Conservation (phyloP, 2,888 invertebrate species). For the Aspidiotus destructor region DNA sequence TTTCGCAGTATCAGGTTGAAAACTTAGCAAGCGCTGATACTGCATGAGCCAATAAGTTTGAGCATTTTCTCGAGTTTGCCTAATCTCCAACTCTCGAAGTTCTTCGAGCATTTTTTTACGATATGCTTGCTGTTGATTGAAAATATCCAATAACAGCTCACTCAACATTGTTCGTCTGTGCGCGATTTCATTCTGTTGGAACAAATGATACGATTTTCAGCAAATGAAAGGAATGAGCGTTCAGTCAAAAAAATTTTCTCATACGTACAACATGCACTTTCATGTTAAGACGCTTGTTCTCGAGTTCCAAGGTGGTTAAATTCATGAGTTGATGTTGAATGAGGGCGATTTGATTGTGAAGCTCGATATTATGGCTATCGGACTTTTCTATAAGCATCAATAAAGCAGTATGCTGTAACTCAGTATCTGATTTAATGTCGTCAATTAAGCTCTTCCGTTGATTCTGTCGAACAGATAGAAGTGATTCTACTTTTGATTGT, state of each 20-base stretch:
- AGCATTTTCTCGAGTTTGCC: neutral
- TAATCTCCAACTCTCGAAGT: slow-evolving; percentile 58
- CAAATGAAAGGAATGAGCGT: slow-evolving; percentile 1
- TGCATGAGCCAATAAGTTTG: slow-evolving; percentile 60
- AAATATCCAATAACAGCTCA: slow-evolving; percentile 55
- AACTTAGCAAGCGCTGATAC: slow-evolving; percentile 71
- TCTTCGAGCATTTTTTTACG: slow-evolving; percentile 57
- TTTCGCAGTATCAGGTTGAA: slow-evolving; percentile 56
- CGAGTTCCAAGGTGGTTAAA: slow-evolving; percentile 62
- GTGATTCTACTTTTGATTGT: slow-evolving; percentile 9
- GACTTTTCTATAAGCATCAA: slow-evolving; percentile 39
- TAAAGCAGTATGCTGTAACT: slow-evolving; percentile 25
- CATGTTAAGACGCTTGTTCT: slow-evolving; percentile 57
- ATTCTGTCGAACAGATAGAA: slow-evolving; percentile 5
- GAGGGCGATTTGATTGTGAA: slow-evolving; percentile 25
- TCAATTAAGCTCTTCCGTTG: slow-evolving; percentile 11
- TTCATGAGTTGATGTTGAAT: slow-evolving; percentile 62
- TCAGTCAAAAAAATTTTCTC: neutral
- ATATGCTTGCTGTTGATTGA: slow-evolving; percentile 58
- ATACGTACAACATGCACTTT: slow-evolving; percentile 54
- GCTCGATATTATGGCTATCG: slow-evolving; percentile 21
- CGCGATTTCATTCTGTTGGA: slow-evolving; percentile 52
- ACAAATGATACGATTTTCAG: slow-evolving; percentile 26
- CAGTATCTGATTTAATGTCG: slow-evolving; percentile 12
- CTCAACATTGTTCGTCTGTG: slow-evolving; percentile 59